A percentile compares a stretch with the other conserved stretches of the same genome.
phyloP scores from a whole-genome alignment of 2,797 vertebrate genomes.

The Aythya fuligula region DNA sequence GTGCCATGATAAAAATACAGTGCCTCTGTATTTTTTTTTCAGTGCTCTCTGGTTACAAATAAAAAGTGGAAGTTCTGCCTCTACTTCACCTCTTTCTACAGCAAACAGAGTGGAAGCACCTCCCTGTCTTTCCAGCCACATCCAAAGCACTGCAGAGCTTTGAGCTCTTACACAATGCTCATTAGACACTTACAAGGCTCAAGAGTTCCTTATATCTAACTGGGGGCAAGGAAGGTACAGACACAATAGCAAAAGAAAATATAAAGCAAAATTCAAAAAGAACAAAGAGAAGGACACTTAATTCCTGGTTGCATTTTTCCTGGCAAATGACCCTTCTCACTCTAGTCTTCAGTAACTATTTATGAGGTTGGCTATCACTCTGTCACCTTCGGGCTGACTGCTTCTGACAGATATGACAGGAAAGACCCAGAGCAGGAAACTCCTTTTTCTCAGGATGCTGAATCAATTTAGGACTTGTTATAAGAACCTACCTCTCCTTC shows the following conservation, averaged over 20 bases:
- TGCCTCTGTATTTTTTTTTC: no score
- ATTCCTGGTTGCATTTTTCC: background rate
- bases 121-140: background rate
- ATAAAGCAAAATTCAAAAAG: background rate
- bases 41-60: background rate
- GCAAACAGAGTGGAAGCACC: background rate
- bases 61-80: background rate
- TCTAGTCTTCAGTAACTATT: background rate
- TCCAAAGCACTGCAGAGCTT: background rate
- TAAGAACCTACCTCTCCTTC: background rate
- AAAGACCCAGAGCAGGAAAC: background rate
- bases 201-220: background rate
- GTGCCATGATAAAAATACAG: background rate
- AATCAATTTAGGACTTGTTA: background rate
- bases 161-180: background rate
- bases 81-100: background rate
- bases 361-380: background rate
- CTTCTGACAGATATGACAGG: background rate
- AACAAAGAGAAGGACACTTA: accelerated
- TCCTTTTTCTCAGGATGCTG: background rate
- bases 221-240: no score
- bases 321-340: background rate
- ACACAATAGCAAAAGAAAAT: background rate
- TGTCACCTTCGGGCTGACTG: background rate
- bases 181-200: background rate